Percentiles rank a stretch among this genome's conserved stretches.
These are phyloP conservation scores for Drosophila peninsularis DNA, from an alignment of 2,888 invertebrate species.

Conservation along the genomic window DNA sequence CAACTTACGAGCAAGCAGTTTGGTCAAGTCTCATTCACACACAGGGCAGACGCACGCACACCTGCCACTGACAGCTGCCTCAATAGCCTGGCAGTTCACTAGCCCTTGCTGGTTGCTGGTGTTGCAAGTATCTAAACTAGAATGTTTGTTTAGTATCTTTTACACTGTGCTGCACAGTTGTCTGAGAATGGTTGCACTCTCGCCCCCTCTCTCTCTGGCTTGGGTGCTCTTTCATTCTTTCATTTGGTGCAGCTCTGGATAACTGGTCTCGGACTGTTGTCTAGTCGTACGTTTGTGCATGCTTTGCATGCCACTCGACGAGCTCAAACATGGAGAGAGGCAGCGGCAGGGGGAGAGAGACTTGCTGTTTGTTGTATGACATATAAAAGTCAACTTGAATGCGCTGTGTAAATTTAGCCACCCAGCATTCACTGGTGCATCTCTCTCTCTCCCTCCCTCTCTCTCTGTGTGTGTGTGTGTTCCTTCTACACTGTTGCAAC, in stretches of 20 bases:
- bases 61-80: slow-evolving; percentile 37
- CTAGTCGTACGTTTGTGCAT: slow-evolving; percentile 56
- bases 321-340: slow-evolving; percentile 15
- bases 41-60: slow-evolving; percentile 12
- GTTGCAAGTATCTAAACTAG: slow-evolving; percentile 64
- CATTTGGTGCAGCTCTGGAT: slow-evolving; percentile 25
- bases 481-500: slow-evolving; percentile 61
- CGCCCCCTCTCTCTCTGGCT: neutral
- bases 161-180: slow-evolving; percentile 43
- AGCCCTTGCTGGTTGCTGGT: slow-evolving; percentile 29
- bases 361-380: slow-evolving; percentile 74
- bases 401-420: slow-evolving; percentile 65
- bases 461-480: slow-evolving; percentile 18
- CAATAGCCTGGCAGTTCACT: slow-evolving; percentile 54
- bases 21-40: slow-evolving; percentile 34
- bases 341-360: neutral
- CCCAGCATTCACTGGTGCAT: slow-evolving; percentile 38
- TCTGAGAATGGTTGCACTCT: slow-evolving; percentile 7
- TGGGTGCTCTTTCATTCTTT: slow-evolving; percentile 41
- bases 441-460: slow-evolving; percentile 21
- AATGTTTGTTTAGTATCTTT: slow-evolving; percentile 67
- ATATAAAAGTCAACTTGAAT: slow-evolving; percentile 78
- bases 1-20: slow-evolving; percentile 48
- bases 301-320: slow-evolving; percentile 47
- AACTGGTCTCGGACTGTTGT: slow-evolving; percentile 51